A percentile compares a stretch with the other conserved stretches of the same genome.
phyloP scores from a whole-genome alignment of 2,888 invertebrate genomes.

The Tipula unca region DNA sequence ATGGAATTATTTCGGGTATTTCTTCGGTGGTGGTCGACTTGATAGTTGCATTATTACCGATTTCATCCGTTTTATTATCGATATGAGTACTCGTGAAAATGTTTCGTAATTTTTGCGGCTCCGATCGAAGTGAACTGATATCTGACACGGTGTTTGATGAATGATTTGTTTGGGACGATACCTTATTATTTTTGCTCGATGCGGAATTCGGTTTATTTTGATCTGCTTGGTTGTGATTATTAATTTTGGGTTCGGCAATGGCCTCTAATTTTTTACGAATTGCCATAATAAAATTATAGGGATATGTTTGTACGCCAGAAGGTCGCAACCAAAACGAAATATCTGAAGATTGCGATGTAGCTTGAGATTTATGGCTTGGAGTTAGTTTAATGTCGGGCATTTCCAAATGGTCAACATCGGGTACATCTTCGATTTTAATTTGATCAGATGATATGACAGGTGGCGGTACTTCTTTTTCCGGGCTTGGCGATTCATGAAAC shows the following conservation, averaged over 20 bases:
- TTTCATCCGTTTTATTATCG: background rate
- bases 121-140: conserved; percentile 28
- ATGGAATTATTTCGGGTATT: background rate
- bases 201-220: conserved; percentile 25
- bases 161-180: conserved; percentile 30
- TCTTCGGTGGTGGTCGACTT: background rate
- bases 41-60: background rate
- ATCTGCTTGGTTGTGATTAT: background rate
- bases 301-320: conserved; percentile 43
- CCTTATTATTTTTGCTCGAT: conserved; percentile 30
- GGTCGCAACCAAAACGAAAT: conserved; percentile 39
- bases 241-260: conserved; percentile 29
- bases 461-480: background rate
- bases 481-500: background rate
- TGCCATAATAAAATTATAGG: conserved; percentile 53
- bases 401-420: conserved; percentile 24
- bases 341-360: background rate
- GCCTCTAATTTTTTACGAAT: conserved; percentile 48
- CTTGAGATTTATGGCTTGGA: background rate
- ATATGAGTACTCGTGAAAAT: conserved; percentile 10
- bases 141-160: conserved; percentile 30
- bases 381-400: conserved; percentile 25
- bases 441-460: background rate
- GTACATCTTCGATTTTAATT: background rate
- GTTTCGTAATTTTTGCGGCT: conserved; percentile 19